phyloP scores from a whole-genome alignment of 2,797 vertebrate genomes.

The Bovichtus diacanthus region DNA sequence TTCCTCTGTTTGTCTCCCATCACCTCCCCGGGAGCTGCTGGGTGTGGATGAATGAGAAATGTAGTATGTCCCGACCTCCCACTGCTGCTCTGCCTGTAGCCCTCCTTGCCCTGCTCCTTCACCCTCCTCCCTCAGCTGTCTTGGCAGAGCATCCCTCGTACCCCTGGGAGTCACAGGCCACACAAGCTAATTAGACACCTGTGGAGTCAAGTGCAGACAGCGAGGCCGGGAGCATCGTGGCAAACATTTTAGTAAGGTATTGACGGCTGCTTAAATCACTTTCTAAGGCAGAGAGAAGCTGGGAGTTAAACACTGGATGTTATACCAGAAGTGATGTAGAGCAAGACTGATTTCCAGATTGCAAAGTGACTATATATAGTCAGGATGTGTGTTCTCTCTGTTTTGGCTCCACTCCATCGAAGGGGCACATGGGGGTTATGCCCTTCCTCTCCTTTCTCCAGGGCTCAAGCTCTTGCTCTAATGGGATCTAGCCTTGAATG shows the following conservation, averaged over 20 bases:
- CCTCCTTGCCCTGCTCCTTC: slow-evolving; percentile 33
- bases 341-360: slow-evolving; percentile 47
- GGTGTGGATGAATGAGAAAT: slow-evolving; percentile 52
- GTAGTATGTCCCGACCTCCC: not conserved
- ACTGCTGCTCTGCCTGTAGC: slow-evolving; percentile 14
- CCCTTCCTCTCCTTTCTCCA: slow-evolving; percentile 47
- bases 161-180: slow-evolving; percentile 64
- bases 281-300: slow-evolving; percentile 20
- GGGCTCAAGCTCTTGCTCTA: slow-evolving; percentile 57
- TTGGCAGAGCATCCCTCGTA: slow-evolving; percentile 60
- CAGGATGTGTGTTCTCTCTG: slow-evolving; percentile 40
- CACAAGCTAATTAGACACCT: slow-evolving; percentile 84
- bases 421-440: slow-evolving; percentile 46
- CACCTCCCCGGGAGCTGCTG: slow-evolving; percentile 23
- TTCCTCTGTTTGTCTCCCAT: slow-evolving; percentile 17
- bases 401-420: slow-evolving; percentile 57
- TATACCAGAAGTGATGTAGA: slow-evolving; percentile 37
- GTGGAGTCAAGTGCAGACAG: slow-evolving; percentile 69
- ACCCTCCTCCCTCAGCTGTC: slow-evolving; percentile 68
- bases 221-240: slow-evolving; percentile 20
- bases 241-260: slow-evolving; percentile 32
- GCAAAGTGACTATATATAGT: slow-evolving; percentile 58
- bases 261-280: slow-evolving; percentile 53
- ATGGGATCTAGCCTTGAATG: slow-evolving; percentile 63
- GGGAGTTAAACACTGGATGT: slow-evolving; percentile 27